Evolutionary conservation across 2,113 vertebrate genomes (phyloP), one percentile per base, ranked within the genome.

Genomic region (Gallinago paraguaiae): DNA sequence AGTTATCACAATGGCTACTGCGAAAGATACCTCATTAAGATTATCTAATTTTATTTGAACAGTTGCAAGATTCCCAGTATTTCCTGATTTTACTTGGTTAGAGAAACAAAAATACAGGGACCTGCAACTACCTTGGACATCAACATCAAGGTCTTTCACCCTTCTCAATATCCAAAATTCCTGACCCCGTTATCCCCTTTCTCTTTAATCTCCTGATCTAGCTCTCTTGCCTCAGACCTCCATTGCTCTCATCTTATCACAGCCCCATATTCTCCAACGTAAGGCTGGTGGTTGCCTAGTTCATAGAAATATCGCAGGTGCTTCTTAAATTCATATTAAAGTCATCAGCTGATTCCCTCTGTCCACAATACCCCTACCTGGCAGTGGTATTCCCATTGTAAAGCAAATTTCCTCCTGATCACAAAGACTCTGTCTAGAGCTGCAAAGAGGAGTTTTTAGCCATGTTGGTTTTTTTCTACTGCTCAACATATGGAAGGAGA

Each of bases 381-480:
- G 6, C 41, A 74, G 10, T 24, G 28, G 19, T 31, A 68, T 17
- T 70, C 51, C 46, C 33, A 33, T 11, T 64, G 19, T 30, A 86
- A 86, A 72, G 13, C 3, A 60, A 27, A 65, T 86, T 65, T 92
- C 45, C 37, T 86, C 45, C 68, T 72, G 33, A 70, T 4, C 48
- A 54, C 11, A 16, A 84, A 78, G 14, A 20, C 11, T 59, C 11
- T 5, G 2, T 35, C 50, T 59, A 56, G 30, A 90, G 39, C 8
- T 60, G 5, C 28, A 43, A 64, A 79, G 79, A 37, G 4, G 11
- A 54, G 17, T 0, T 69, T 79, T 72, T 35, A 72, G 17, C 31
- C 14, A 15, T 4, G 4, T 6, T n/a, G 8, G 5, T 0, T 6
- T 81, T 80, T 75, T 81, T 20, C 31, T 6, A 0, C n/a, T n/a